These are phyloP conservation scores for Bungarus multicinctus DNA, from an alignment of 2,113 vertebrate genomes.

Conservation along the genomic window DNA sequence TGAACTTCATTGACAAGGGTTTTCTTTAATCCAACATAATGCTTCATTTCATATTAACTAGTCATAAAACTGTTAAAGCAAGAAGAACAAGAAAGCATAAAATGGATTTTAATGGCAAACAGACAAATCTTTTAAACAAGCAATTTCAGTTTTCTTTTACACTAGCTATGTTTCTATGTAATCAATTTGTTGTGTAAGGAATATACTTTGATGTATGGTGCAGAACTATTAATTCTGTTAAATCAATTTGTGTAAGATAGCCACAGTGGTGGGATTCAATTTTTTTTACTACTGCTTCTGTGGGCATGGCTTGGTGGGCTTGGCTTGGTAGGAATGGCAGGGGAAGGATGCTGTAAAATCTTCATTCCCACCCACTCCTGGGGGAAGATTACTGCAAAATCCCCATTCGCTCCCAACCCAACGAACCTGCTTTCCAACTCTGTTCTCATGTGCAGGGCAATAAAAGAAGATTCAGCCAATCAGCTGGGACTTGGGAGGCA, in stretches of 20 bases:
- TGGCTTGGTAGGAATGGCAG: no score
- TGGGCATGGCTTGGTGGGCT: no score
- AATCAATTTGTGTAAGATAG: not conserved
- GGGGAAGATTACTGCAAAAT: no score
- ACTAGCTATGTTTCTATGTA: not conserved
- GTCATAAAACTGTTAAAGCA: constrained; percentile 14
- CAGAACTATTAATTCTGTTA: not conserved
- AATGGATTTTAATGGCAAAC: constrained; percentile 5
- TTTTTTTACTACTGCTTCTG: no score
- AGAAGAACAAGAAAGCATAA: not conserved
- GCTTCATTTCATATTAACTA: not conserved
- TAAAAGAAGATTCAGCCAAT: no score
- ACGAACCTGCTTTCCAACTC: no score
- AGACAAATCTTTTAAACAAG: not conserved
- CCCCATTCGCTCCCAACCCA: no score
- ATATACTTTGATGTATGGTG: not conserved
- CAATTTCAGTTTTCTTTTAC: not conserved
- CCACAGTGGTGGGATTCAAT: not conserved
- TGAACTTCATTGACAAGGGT: not conserved
- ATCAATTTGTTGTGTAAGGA: not conserved
- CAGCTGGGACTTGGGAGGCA: no score
- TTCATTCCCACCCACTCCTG: no score
- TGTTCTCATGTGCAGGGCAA: no score
- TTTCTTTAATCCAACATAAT: constrained; percentile 38
- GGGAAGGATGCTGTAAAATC: no score